Conservation (phyloP, 2,888 invertebrate genomes). For the Perizoma affinitatum region DNA sequence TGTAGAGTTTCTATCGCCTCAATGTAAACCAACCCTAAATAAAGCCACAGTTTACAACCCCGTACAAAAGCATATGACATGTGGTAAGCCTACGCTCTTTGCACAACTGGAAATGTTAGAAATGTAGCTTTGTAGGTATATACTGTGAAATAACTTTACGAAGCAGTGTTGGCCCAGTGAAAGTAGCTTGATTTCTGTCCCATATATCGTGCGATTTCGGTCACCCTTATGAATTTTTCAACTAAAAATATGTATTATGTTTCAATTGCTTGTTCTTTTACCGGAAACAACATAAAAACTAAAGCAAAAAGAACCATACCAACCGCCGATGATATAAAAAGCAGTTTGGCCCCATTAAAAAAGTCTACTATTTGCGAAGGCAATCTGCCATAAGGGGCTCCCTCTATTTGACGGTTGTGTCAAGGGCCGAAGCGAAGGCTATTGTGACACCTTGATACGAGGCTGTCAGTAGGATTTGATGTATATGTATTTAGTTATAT, state of each 20-base stretch:
- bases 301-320: background rate
- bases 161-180: too few relatives aligned
- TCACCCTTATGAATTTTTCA: too few relatives aligned
- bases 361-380: slow-evolving; percentile 8
- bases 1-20: background rate
- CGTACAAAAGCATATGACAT: slow-evolving; percentile 18
- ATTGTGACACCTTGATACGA: slow-evolving; percentile 3
- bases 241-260: background rate
- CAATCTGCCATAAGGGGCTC: slow-evolving; percentile 8
- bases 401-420: slow-evolving; percentile 3
- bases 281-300: slow-evolving; percentile 12
- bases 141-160: too few relatives aligned
- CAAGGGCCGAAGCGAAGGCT: slow-evolving; percentile 10
- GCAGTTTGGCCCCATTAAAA: slow-evolving; percentile 10
- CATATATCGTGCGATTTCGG: too few relatives aligned
- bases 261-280: background rate
- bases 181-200: too few relatives aligned
- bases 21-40: slow-evolving; percentile 3
- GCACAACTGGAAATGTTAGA: slow-evolving; percentile 9
- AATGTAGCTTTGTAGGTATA: background rate
- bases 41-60: slow-evolving; percentile 4
- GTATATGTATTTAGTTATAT: too few relatives aligned
- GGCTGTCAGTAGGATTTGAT: slow-evolving; percentile 2
- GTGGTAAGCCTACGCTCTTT: slow-evolving; percentile 16
- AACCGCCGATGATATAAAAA: slow-evolving; percentile 2